Conservation (phyloP, 2,113 vertebrate genomes). For the Chloropsis cyanopogon region DNA sequence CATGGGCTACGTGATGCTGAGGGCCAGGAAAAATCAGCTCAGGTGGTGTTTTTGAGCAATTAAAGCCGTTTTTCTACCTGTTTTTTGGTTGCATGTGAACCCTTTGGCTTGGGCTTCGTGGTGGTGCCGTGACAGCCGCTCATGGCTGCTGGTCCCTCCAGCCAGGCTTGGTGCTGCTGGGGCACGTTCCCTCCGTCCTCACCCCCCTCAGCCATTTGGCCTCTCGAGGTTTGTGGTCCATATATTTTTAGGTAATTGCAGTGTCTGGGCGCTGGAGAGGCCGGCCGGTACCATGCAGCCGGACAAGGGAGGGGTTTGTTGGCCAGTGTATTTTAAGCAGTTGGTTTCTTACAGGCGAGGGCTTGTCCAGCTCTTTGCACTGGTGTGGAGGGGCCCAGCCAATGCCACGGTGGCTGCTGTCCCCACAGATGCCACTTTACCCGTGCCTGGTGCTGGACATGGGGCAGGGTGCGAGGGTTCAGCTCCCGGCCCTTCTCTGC, state of each 20-base stretch:
- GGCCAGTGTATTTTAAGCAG: not conserved
- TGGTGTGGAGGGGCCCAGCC: not conserved
- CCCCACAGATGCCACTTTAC: not conserved
- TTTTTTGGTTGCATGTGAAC: accelerated
- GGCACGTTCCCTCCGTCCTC: not conserved
- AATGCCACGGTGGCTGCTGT: not conserved
- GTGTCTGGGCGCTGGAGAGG: not conserved
- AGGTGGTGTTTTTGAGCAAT: not conserved
- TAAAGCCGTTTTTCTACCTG: not conserved
- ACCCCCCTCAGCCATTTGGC: not conserved
- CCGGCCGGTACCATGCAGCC: not conserved
- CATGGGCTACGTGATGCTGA: not conserved
- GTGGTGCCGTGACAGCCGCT: accelerated
- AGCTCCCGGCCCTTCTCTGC: not conserved
- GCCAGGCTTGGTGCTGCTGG: not conserved
- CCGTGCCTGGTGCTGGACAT: not conserved
- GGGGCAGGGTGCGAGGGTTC: not conserved
- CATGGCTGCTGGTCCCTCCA: not conserved
- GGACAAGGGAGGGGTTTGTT: not conserved
- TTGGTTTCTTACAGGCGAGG: not conserved
- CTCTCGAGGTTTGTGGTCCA: not conserved
- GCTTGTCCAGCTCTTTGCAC: not conserved
- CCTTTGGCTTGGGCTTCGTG: not conserved
- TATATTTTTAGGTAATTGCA: not conserved
- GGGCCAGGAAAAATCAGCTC: not conserved